Evolutionary conservation across 2,113 vertebrate genomes (phyloP).

Genomic region (Labrus mixtus): DNA sequence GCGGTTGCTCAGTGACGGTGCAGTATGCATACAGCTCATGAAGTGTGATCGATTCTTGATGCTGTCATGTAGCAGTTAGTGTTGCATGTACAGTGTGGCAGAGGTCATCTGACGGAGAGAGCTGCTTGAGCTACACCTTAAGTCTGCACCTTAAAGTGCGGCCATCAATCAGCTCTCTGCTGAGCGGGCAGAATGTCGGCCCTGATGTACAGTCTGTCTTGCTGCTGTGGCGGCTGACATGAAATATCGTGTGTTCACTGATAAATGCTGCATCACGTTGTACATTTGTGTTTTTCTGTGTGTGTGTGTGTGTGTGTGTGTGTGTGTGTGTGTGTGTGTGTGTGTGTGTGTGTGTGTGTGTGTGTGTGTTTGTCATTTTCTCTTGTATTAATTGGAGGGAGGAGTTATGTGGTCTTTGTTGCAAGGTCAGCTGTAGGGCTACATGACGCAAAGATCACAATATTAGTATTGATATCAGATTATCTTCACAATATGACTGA

Average conservation of each 20-base stretch:
- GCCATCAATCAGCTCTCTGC: slow-evolving; percentile 61
- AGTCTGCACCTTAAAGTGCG: slow-evolving; percentile 16
- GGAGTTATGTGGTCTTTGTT: not conserved
- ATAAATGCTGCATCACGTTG: slow-evolving; percentile 32
- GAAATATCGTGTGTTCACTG: slow-evolving; percentile 58
- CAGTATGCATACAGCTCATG: not conserved
- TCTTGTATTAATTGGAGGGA: slow-evolving; percentile 22
- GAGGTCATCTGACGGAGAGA: slow-evolving; percentile 44
- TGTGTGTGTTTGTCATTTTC: slow-evolving; percentile 19
- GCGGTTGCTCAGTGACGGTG: not conserved
- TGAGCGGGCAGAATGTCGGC: slow-evolving; percentile 31
- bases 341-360: not conserved
- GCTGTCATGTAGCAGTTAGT: slow-evolving; percentile 20
- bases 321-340: too few species aligned
- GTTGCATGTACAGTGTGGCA: slow-evolving; percentile 18
- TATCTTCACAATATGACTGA: not conserved
- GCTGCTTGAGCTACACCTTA: slow-evolving; percentile 21
- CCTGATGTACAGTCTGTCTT: slow-evolving; percentile 29
- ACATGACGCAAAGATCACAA: not conserved
- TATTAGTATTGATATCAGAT: slow-evolving; percentile 9
- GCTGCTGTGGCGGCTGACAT: slow-evolving; percentile 45
- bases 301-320: too few species aligned
- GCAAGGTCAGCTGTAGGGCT: slow-evolving; percentile 36
- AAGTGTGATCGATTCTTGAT: not conserved
- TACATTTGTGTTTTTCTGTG: too few species aligned